Conservation (phyloP, 1,140 invertebrate species). For the Drosophila repleta region DNA sequence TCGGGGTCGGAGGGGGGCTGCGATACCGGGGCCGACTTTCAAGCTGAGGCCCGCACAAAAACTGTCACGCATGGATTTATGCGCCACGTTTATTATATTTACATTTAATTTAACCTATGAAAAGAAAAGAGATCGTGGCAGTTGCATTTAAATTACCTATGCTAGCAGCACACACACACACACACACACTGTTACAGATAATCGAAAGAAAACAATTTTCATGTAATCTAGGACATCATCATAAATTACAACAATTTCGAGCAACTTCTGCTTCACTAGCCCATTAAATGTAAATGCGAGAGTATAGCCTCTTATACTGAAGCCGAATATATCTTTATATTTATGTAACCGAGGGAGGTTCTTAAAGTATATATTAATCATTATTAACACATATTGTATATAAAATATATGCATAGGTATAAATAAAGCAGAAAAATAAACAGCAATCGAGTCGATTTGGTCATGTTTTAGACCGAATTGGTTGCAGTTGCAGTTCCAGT, state of each 20-base stretch:
- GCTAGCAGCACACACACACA: conserved; percentile 14
- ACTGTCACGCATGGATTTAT: conserved; percentile 77
- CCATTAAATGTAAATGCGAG: conserved; percentile 60
- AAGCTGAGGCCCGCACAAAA: conserved; percentile 47
- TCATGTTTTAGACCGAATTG: too few species aligned
- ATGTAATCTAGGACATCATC: conserved; percentile 84
- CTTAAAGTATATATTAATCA: not conserved
- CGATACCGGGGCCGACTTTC: conserved; percentile 41
- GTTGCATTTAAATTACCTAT: conserved; percentile 55
- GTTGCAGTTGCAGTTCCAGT: too few species aligned
- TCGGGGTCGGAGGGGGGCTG: conserved; percentile 4
- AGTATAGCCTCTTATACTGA: conserved; percentile 7
- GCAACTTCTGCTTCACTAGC: conserved; percentile 46
- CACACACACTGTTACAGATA: conserved; percentile 33
- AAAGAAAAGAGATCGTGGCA: conserved; percentile 35
- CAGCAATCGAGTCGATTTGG: too few species aligned
- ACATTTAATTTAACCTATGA: conserved; percentile 74
- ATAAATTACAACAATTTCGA: conserved; percentile 82
- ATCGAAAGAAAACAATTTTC: conserved; percentile 83
- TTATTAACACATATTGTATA: too few species aligned
- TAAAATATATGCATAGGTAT: too few species aligned
- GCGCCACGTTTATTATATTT: conserved; percentile 78
- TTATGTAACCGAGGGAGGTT: conserved; percentile 3
- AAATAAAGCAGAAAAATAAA: too few species aligned
- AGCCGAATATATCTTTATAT: conserved; percentile 26